A percentile compares a stretch with the other conserved stretches of the same genome.
Evolutionary conservation across 1,140 invertebrate genomes (phyloP).

Genomic region (Drosophila navojoa): DNA sequence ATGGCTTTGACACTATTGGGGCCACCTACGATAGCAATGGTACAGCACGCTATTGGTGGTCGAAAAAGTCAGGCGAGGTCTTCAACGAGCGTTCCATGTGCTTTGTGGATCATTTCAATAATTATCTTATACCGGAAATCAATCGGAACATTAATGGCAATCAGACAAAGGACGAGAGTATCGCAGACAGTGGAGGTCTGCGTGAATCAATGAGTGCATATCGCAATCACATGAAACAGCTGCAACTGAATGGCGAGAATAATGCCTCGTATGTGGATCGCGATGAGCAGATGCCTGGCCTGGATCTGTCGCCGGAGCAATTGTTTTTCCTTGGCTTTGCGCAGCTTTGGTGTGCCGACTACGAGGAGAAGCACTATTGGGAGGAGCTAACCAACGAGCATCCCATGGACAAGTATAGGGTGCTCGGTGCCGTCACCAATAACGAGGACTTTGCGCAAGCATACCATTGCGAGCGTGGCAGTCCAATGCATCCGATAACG

Average conservation of each 20-base stretch:
- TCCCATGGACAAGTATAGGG: slow-evolving; percentile 84
- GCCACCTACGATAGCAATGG: slow-evolving; percentile 56
- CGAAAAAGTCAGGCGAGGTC: slow-evolving; percentile 55
- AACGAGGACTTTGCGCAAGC: slow-evolving; percentile 86
- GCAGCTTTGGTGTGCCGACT: slow-evolving; percentile 85
- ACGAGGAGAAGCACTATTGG: slow-evolving; percentile 72
- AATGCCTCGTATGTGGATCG: slow-evolving; percentile 77
- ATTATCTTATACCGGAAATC: slow-evolving; percentile 84
- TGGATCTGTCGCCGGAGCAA: slow-evolving; percentile 92
- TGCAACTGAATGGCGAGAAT: slow-evolving; percentile 76
- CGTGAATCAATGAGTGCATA: slow-evolving; percentile 95
- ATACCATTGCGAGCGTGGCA: slow-evolving; percentile 86
- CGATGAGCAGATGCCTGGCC: slow-evolving; percentile 89
- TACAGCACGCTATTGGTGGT: slow-evolving; percentile 73
- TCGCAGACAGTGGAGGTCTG: slow-evolving; percentile 93
- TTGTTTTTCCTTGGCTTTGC: slow-evolving; percentile 96
- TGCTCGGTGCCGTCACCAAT: slow-evolving; percentile 89
- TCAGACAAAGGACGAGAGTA: slow-evolving; percentile 88
- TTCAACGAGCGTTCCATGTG: slow-evolving; percentile 86
- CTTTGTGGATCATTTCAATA: slow-evolving; percentile 89
- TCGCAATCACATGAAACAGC: slow-evolving; percentile 60
- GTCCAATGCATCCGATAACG: slow-evolving; percentile 86
- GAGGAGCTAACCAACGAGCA: slow-evolving; percentile 67
- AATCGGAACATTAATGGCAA: slow-evolving; percentile 85
- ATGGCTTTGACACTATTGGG: slow-evolving; percentile 70